phyloP scores from a whole-genome alignment of 1,140 invertebrate species.

The Drosophila sturtevanti region DNA sequence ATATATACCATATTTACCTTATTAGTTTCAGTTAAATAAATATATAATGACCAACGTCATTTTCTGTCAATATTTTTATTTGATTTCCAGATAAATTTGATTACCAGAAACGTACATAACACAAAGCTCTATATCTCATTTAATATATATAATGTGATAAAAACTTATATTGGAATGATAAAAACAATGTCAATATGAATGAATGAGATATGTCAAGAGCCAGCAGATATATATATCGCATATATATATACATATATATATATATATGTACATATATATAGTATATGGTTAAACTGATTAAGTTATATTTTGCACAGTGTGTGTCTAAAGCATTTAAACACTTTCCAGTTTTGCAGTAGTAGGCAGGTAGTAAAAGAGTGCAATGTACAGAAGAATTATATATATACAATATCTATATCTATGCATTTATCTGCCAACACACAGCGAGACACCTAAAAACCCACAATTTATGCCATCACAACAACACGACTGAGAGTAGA shows the following conservation, averaged over 20 bases:
- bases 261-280: too few species aligned
- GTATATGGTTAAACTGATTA: background rate
- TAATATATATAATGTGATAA: background rate
- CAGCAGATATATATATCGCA: background rate
- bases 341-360: slow-evolving; percentile 65
- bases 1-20: background rate
- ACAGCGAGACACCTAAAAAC: slow-evolving; percentile 73
- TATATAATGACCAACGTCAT: background rate
- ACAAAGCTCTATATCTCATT: background rate
- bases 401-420: slow-evolving; percentile 20
- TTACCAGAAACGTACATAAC: background rate
- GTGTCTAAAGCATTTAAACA: slow-evolving; percentile 34
- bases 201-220: background rate
- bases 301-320: background rate
- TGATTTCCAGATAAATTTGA: background rate
- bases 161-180: background rate
- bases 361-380: slow-evolving; percentile 45
- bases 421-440: slow-evolving; percentile 53
- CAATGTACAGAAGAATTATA: slow-evolving; percentile 39
- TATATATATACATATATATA: too few species aligned
- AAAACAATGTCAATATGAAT: background rate
- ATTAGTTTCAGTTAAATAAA: background rate
- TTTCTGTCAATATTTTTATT: background rate
- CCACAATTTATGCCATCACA: slow-evolving; percentile 73
- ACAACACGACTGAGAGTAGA: slow-evolving; percentile 49